Conservation (phyloP, 2,888 invertebrate genomes). For the Isotomurus palustris region DNA sequence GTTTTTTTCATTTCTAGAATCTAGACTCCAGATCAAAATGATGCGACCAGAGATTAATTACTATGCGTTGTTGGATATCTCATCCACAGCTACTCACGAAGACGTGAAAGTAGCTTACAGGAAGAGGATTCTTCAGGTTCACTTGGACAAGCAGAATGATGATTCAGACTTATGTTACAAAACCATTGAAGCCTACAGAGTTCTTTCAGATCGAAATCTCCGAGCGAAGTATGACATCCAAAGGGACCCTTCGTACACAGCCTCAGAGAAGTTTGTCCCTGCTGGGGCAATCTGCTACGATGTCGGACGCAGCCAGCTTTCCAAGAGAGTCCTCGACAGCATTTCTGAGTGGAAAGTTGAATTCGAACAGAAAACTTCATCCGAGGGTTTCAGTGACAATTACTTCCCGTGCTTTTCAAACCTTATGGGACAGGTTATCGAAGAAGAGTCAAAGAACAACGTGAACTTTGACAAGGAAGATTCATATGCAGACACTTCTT, state of each 20-base stretch:
- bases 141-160: conserved; percentile 36
- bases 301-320: conserved; percentile 32
- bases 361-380: conserved; percentile 18
- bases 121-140: conserved; percentile 34
- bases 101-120: conserved; percentile 35
- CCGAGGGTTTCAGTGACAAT: conserved; percentile 30
- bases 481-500: neutral
- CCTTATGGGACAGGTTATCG: conserved; percentile 24
- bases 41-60: conserved; percentile 33
- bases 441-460: neutral
- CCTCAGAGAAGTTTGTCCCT: conserved; percentile 24
- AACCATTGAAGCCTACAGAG: conserved; percentile 37
- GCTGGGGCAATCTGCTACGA: conserved; percentile 41
- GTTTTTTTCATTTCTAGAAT: no score
- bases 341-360: conserved; percentile 34
- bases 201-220: conserved; percentile 29
- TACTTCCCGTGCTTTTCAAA: conserved; percentile 33
- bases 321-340: conserved; percentile 23
- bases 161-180: conserved; percentile 33
- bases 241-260: conserved; percentile 24
- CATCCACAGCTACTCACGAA: conserved; percentile 33
- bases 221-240: conserved; percentile 37
- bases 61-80: conserved; percentile 35
- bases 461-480: neutral
- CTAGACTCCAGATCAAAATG: no score